Conservation (phyloP, 2,797 vertebrate species). For the Rhinatrema bivittatum region DNA sequence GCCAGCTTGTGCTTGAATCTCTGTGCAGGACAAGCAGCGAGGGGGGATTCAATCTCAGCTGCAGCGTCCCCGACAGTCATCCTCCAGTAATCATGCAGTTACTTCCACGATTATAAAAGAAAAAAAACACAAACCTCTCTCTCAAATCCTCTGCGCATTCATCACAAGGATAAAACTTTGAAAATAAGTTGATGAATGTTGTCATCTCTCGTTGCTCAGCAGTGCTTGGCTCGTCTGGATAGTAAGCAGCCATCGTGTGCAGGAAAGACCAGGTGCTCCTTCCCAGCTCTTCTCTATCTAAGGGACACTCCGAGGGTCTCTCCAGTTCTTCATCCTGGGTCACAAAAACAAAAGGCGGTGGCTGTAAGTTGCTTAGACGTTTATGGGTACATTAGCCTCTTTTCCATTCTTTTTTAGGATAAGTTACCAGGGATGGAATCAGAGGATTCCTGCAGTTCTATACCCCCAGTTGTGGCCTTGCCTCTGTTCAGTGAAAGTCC, state of each 20-base stretch:
- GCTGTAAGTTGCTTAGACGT: neutral
- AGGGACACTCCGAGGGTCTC: conserved; percentile 66
- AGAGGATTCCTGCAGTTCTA: too few relatives aligned
- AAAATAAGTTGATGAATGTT: conserved; percentile 86
- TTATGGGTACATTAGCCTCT: neutral
- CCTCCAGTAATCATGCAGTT: too few relatives aligned
- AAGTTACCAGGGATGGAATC: too few relatives aligned
- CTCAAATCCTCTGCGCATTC: conserved; percentile 87
- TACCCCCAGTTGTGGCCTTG: too few relatives aligned
- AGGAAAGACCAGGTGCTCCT: conserved; percentile 87
- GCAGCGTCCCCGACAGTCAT: too few relatives aligned
- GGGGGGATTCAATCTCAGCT: too few relatives aligned
- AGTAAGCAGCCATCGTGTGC: conserved; percentile 93
- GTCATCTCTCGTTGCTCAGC: conserved; percentile 84
- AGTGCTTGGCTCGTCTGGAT: conserved; percentile 70
- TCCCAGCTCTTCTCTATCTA: conserved; percentile 84
- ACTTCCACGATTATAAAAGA: too few relatives aligned
- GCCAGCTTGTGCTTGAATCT: too few relatives aligned
- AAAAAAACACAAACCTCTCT: conserved; percentile 61
- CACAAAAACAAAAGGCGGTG: conserved; percentile 21
- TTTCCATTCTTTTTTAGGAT: too few relatives aligned
- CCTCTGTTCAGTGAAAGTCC: too few relatives aligned
- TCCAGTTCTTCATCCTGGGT: conserved; percentile 48
- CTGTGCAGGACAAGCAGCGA: too few relatives aligned
- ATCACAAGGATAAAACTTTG: conserved; percentile 90